phyloP scores from a whole-genome alignment of 2,888 invertebrate genomes.

The Drosophila quinaria region DNA sequence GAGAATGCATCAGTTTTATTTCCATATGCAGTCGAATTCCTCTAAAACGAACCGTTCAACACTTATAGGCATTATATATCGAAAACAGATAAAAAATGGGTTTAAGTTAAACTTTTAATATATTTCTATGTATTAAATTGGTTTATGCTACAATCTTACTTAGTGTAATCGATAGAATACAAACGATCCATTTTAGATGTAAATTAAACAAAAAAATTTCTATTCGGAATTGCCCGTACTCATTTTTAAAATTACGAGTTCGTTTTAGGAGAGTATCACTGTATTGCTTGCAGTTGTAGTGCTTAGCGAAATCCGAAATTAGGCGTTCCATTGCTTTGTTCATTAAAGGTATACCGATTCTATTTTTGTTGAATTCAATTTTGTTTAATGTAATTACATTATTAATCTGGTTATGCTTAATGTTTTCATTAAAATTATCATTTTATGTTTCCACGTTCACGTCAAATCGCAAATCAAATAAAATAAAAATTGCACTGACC shows the following conservation, averaged over 20 bases:
- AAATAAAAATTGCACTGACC: conserved; percentile 43
- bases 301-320: conserved; percentile 7
- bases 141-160: no score
- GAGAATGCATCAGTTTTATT: conserved; percentile 5
- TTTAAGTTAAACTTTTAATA: no score
- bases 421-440: conserved; percentile 30
- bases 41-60: neutral
- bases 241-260: neutral
- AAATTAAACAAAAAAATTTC: no score
- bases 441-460: conserved; percentile 62
- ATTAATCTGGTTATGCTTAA: conserved; percentile 7
- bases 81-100: no score
- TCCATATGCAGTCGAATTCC: conserved; percentile 3
- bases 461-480: conserved; percentile 15
- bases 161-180: no score
- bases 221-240: neutral
- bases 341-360: conserved; percentile 1
- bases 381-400: conserved; percentile 1
- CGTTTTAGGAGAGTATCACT: conserved; percentile 4
- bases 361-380: neutral
- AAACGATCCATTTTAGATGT: no score
- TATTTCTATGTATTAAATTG: no score
- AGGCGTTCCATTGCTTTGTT: conserved; percentile 15
- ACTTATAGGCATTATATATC: neutral
- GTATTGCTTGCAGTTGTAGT: conserved; percentile 18